Evolutionary conservation across 2,113 vertebrate genomes (phyloP).

Genomic region (Eupsittula cactorum): DNA sequence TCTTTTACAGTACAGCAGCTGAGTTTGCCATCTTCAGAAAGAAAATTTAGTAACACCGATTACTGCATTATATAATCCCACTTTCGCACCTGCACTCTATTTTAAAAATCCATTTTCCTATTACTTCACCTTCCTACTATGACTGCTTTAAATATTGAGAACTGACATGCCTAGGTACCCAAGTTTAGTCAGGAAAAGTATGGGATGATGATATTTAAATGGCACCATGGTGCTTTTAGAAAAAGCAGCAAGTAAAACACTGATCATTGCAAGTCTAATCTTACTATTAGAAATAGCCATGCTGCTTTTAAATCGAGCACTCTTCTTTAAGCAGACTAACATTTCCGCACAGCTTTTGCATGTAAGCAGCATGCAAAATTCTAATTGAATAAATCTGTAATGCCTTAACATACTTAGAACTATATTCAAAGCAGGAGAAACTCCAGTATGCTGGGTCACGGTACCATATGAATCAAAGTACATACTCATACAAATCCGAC

Average conservation of each 20-base stretch:
- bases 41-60: not conserved
- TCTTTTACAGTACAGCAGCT: not conserved
- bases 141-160: not conserved
- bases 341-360: not conserved
- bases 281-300: not conserved
- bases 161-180: not conserved
- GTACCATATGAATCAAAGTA: not conserved
- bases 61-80: not conserved
- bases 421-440: not conserved
- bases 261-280: not conserved
- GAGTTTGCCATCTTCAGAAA: not conserved
- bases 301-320: not conserved
- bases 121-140: not conserved
- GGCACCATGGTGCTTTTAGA: not conserved
- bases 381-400: not conserved
- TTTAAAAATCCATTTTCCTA: not conserved
- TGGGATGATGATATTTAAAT: not conserved
- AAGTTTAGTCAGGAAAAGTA: not conserved
- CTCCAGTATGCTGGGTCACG: not conserved
- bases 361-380: not conserved
- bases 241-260: not conserved
- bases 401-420: not conserved
- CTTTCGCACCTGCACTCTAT: not conserved
- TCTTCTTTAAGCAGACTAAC: not conserved
- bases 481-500: not conserved